Conservation (phyloP, 1,140 invertebrate genomes). For the Bombus cullumanus region DNA sequence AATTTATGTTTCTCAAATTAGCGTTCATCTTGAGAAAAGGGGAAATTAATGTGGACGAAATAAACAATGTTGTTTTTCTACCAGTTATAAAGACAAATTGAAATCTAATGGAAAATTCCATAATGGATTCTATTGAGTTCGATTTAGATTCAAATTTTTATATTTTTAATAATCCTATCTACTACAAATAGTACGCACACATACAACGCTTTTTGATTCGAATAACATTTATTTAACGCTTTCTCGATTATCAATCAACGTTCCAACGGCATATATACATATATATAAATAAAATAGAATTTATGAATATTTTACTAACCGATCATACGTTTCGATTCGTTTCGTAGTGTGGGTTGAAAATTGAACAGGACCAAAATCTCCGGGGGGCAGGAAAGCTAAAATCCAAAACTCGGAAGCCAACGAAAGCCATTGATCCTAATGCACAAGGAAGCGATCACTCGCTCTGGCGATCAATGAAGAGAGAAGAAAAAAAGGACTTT, state of each 20-base stretch:
- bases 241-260: not conserved
- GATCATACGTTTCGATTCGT: constrained; percentile 23
- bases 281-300: not conserved
- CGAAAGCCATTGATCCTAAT: constrained; percentile 66
- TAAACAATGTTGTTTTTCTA: constrained; percentile 3
- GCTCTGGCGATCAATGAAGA: constrained; percentile 65
- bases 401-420: constrained; percentile 65
- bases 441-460: constrained; percentile 66
- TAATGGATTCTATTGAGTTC: not conserved
- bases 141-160: not conserved
- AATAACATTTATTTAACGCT: not conserved
- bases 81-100: not conserved
- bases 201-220: not conserved
- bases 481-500: constrained; percentile 58
- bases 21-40: constrained; percentile 13
- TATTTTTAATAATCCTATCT: not conserved
- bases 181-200: not conserved
- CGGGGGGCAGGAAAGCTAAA: constrained; percentile 50
- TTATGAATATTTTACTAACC: constrained; percentile 8
- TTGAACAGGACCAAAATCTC: constrained; percentile 26
- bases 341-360: constrained; percentile 59
- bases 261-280: not conserved
- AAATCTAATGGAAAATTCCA: not conserved
- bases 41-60: not conserved
- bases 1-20: constrained; percentile 63